Evolutionary conservation across 2,888 invertebrate genomes (phyloP), one percentile per base, ranked within the genome.

Genomic region (Oscheius sp.): DNA sequence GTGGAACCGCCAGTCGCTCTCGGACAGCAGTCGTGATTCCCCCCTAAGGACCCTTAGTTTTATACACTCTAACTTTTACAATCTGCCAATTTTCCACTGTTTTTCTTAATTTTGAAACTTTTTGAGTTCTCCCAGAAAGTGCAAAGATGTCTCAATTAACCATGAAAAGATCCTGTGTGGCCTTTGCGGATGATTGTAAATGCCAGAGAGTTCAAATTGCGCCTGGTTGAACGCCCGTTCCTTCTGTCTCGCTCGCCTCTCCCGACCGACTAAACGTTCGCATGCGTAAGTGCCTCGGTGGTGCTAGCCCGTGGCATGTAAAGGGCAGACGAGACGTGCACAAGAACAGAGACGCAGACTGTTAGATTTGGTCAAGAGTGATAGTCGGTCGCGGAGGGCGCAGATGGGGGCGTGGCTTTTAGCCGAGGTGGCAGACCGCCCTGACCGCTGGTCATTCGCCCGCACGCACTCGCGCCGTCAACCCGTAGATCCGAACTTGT

Each of bases 401-500:
- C 70, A 70, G 70, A 51, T 62, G 29, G 33, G 50, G 63, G 72
- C 48, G 48, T 47, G 48, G 62, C 11, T 60, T 47, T 70, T 37
- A 58, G 50, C 47, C n/a, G 50, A 10, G 72, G 57, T 62, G 60
- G 72, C 72, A 58, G 59, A 62, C 53, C 72, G 72, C 60, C 62
- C 53, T 72, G 72, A 72, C 72, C 72, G 72, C 53, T 72, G 72
- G 72, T 72, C 72, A 72, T 72, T 63, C 72, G 47, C 47, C 66
- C 57, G 50, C 73, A 29, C 63, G 48, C 62, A 53, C 48, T 62
- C 60, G 51, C 60, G 65, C 73, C 70, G 76, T 86, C 84, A 87
- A 86, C 86, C 86, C 86, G 86, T 86, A 86, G 86, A 86, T 86
- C 86, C 86, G 86, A 86, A 86, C 84, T 85, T 86, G 86, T 86